Evolutionary conservation across 2,797 vertebrate species (phyloP), one percentile per base, ranked within the genome.

Genomic region (Nasua narica): DNA sequence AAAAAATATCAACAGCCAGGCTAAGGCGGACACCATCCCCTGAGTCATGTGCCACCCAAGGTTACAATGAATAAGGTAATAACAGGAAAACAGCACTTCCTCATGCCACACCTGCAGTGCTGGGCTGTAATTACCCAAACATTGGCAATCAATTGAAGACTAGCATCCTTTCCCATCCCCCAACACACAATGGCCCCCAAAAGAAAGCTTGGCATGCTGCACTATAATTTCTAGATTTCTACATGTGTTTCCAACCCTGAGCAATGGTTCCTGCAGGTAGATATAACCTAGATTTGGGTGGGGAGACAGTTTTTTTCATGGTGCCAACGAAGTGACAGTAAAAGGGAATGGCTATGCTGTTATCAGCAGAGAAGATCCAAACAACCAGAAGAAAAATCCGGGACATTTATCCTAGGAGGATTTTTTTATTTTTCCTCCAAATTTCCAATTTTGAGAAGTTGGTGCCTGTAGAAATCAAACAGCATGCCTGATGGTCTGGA

Each of bases 101-200:
- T 92, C 83, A 27, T 19, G 76, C 84, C 92, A 92, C 87, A 29
- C 54, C 91, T 86, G 78, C 37, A 21, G 16, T 46, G 40, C 74
- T 79, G 72, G 65, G 65, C 74, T 95, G 56, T 91, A 92, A 96
- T 96, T 94, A 96, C 37, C 54, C 35, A 87, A 93, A 94, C 35
- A 83, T 87, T 85, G 93, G 65, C 78, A 87, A 21, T 89, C 77
- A 78, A 37, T 3, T 85, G 35, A 93, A 93, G 89, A 70, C 40
- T 50, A 90, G 54, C 76, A 70, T 82, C 79, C 58, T 78, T 37
- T 37, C 25, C 48, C 69, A 67, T 56, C 62, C 86, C 65, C 70
- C 46, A 40, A 74, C 21, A 83, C 76, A 85, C 37, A n/a, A 84
- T 7, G 46, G 3, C 58, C 37, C 58, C 32, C 72, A 23, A 13